Base-by-base conservation (phyloP, 2,797 vertebrate species). In the Aphelocoma californica region DNA sequence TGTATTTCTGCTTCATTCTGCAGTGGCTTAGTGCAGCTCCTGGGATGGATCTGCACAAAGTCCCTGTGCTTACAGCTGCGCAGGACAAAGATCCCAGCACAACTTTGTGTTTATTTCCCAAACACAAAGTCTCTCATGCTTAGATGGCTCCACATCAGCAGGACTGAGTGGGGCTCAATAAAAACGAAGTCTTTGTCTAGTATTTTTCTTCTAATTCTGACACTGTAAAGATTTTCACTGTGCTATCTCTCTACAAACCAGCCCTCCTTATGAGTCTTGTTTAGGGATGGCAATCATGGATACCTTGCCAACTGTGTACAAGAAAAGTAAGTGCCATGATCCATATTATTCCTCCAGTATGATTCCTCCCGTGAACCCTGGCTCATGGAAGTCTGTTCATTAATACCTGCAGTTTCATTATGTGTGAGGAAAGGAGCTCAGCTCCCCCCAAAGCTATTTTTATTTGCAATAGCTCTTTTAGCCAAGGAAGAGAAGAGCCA, bases 341-440 rank as follows among this genome's bases (percentile, higher is more conserved):
- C 69, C 14, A 2, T 28, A 19, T 20, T 34, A 42, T 54, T 84
- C 38, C 38, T 86, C 70, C 77, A 86, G 19, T 62, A 7, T 23
- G 34, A 48, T 65, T 89, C 42, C 51, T 78, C 69, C 65, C 57
- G 14, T 61, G 40, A 58, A 23, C 21, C 29, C 64, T 56, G 23
- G 6, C 57, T 92, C 2, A 0, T 34, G 34, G 40, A 47, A 48
- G 2, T 40, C 75, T 80, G 11, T 48, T 62, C 16, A 18, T 72
- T 69, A 69, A 19, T 64, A 64, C n/a, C 34, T 82, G 29, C 48
- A 45, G 26, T 28, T 62, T 40, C 0, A 0, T 4, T n/a, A 34
- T 42, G 34, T n/a, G 26, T 71, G 32, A 40, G 44, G 29, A 44
- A 82, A 61, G 36, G 32, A 78, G 72, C 57, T 64, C 48, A 34